Percentiles rank a stretch among this genome's conserved stretches.
Evolutionary conservation across 2,113 vertebrate genomes (phyloP).

Genomic region (Nannospalax galili): DNA sequence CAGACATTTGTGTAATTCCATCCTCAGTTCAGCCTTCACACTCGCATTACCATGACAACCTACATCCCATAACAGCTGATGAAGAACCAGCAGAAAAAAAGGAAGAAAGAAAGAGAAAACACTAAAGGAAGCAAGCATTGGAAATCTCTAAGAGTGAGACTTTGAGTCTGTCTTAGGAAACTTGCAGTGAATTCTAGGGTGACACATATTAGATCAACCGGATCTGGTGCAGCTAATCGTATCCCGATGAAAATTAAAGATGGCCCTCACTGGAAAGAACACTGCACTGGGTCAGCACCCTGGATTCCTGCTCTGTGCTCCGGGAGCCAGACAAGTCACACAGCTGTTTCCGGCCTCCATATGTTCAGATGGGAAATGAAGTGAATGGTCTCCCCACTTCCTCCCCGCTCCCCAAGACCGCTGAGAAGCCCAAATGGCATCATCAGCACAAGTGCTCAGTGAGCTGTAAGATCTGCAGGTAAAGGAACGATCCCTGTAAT

Average conservation of each 20-base stretch:
- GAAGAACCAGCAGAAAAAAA: not conserved
- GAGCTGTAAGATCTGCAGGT: slow-evolving; percentile 21
- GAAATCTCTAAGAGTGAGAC: not conserved
- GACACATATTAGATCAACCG: not conserved
- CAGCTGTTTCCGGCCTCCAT: not conserved
- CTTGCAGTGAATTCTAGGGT: not conserved
- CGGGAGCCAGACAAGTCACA: slow-evolving; percentile 20
- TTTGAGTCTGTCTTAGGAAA: not conserved
- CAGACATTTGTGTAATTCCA: not conserved
- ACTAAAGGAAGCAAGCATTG: not conserved
- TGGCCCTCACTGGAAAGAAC: not conserved
- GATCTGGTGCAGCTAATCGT: not conserved
- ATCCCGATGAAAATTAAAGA: slow-evolving; percentile 25
- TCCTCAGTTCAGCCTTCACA: not conserved
- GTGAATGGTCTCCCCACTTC: not conserved
- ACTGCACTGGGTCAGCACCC: not conserved
- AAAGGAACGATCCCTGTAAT: not conserved
- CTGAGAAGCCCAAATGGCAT: slow-evolving; percentile 22
- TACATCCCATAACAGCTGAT: not conserved
- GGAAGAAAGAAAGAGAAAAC: too few relatives aligned
- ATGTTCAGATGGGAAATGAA: slow-evolving; percentile 17
- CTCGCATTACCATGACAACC: not conserved
- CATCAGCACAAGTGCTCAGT: not conserved
- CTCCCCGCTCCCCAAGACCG: not conserved
- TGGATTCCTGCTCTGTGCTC: not conserved